phyloP scores from a whole-genome alignment of 2,113 vertebrate species.

The Phaethon lepturus region DNA sequence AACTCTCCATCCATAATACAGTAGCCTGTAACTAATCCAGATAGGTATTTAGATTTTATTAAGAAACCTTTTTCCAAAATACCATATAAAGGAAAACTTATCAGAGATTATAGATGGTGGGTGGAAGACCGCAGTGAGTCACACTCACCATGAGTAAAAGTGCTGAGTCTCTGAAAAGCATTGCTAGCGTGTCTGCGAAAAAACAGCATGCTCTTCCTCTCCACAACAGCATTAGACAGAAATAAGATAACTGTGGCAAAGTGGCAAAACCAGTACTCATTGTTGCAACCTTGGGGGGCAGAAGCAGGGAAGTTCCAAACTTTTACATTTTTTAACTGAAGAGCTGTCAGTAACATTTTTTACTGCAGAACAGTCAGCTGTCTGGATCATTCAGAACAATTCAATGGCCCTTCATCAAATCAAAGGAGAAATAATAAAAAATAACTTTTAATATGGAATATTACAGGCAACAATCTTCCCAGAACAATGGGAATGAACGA shows the following conservation, averaged over 20 bases:
- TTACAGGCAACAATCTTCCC: neutral
- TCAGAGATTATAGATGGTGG: conserved; percentile 17
- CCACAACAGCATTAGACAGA: neutral
- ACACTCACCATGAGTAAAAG: neutral
- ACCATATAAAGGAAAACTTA: conserved; percentile 58
- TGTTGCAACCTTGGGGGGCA: neutral
- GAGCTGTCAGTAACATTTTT: neutral
- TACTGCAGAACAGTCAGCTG: neutral
- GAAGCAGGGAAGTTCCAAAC: neutral
- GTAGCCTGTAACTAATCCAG: neutral
- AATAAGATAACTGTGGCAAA: neutral
- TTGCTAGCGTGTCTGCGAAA: neutral
- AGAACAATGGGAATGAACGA: neutral
- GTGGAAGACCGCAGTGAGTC: conserved; percentile 42
- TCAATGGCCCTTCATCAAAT: neutral
- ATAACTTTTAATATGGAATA: neutral
- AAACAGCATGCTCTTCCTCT: neutral
- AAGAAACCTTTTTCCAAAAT: neutral
- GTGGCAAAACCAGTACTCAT: neutral
- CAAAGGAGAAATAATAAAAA: neutral
- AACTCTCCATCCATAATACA: neutral
- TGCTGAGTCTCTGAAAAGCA: conserved; percentile 21
- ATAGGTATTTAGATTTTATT: neutral
- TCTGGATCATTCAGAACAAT: neutral
- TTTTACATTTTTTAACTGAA: neutral